A percentile compares a stretch with the other conserved stretches of the same genome.
These are phyloP conservation scores for Chymomyza fuscimana DNA, from an alignment of 2,888 invertebrate species.

Conservation along the genomic window DNA sequence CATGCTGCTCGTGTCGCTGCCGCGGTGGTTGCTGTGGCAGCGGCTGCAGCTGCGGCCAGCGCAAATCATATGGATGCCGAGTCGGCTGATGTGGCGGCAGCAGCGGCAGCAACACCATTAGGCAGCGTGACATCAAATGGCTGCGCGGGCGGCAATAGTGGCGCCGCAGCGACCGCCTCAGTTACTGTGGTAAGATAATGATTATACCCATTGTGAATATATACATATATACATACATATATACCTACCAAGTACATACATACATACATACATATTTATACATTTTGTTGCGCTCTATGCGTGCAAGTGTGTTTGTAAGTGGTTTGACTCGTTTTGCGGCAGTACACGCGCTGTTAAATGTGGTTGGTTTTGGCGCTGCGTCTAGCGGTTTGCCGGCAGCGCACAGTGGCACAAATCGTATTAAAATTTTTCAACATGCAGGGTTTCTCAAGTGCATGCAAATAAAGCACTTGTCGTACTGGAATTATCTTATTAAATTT, in stretches of 20 bases:
- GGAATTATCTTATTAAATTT: too few species aligned
- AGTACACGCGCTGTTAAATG: conserved; percentile 65
- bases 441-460: too few species aligned
- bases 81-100: conserved; percentile 40
- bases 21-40: conserved; percentile 58
- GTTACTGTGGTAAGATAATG: conserved; percentile 71
- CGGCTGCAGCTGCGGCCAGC: conserved; percentile 59
- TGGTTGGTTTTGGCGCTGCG: conserved; percentile 35
- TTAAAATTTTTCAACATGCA: not conserved
- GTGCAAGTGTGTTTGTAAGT: conserved; percentile 48
- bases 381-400: conserved; percentile 58
- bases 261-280: not conserved
- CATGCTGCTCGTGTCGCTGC: conserved; percentile 62
- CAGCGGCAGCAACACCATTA: conserved; percentile 51
- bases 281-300: conserved; percentile 4
- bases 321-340: conserved; percentile 71
- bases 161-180: conserved; percentile 51
- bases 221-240: not conserved
- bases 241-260: too few species aligned
- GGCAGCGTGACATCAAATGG: conserved; percentile 53
- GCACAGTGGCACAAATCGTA: conserved; percentile 51
- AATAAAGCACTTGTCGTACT: too few species aligned
- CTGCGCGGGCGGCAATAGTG: conserved; percentile 41
- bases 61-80: conserved; percentile 48
- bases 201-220: conserved; percentile 33